phyloP scores from a whole-genome alignment of 2,113 vertebrate genomes.

The Pitta sordida region DNA sequence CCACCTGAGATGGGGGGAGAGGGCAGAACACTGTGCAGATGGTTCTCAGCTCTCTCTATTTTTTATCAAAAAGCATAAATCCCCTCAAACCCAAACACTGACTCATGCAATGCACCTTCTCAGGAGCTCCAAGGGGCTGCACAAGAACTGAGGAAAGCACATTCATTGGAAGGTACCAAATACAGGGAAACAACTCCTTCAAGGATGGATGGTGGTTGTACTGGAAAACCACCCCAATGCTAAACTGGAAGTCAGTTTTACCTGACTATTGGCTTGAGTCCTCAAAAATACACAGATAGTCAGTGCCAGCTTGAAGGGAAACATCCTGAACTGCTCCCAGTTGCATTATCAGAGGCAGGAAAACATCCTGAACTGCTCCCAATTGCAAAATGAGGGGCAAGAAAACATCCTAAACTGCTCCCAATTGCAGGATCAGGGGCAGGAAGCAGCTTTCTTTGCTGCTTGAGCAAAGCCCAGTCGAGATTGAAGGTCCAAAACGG shows the following conservation, averaged over 20 bases:
- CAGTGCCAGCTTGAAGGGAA: background rate
- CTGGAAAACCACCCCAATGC: background rate
- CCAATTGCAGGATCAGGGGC: background rate
- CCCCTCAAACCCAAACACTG: background rate
- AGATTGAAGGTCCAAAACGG: fast-evolving
- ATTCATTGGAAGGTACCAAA: background rate
- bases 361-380: background rate
- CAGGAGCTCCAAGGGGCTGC: background rate
- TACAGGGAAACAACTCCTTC: background rate
- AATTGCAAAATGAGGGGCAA: background rate
- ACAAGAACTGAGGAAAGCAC: background rate
- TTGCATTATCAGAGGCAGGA: background rate
- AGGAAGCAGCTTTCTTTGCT: background rate
- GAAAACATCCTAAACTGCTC: background rate
- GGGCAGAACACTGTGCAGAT: background rate
- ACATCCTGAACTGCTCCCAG: background rate
- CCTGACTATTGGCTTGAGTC: background rate
- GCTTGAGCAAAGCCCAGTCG: background rate
- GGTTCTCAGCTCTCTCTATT: background rate
- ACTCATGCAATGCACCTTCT: background rate
- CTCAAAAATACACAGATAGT: background rate
- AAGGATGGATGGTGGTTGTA: background rate
- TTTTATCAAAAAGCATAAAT: background rate
- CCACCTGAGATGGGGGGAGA: background rate
- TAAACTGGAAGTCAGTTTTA: background rate